These are phyloP conservation scores for Gracilinanus agilis DNA, from an alignment of 2,113 vertebrate genomes.

Conservation along the genomic window DNA sequence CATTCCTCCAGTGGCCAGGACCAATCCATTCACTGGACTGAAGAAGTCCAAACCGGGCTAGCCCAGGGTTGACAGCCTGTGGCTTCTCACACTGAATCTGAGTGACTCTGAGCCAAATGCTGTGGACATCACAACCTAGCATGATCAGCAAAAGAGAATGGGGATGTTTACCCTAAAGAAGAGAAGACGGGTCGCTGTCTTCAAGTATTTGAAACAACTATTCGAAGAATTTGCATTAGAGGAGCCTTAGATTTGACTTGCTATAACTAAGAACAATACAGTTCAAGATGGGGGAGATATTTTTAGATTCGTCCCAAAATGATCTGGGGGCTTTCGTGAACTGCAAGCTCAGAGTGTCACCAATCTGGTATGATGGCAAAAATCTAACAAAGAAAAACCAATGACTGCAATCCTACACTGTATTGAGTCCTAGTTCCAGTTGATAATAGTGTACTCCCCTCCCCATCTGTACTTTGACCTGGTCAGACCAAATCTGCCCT, in stretches of 20 bases:
- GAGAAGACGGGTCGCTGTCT: neutral
- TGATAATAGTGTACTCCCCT: neutral
- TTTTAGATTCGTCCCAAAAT: neutral
- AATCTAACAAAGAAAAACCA: neutral
- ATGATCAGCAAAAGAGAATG: neutral
- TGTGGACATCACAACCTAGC: neutral
- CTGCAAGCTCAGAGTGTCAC: neutral
- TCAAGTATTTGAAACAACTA: neutral
- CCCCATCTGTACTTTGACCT: neutral
- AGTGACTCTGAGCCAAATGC: neutral
- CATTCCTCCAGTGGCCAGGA: constrained; percentile 22
- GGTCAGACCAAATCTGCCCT: neutral
- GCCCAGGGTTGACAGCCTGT: neutral
- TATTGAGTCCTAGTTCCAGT: too few species aligned
- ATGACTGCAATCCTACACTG: neutral
- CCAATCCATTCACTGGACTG: constrained; percentile 41
- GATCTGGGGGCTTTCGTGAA: neutral
- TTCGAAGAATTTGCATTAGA: neutral
- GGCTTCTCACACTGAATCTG: neutral
- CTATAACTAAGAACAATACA: neutral
- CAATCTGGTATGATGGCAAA: neutral
- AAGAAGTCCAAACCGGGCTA: constrained; percentile 46
- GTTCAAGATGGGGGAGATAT: neutral
- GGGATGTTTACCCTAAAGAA: neutral
- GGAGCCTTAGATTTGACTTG: neutral